Base-by-base conservation (phyloP, 2,888 invertebrate genomes). In the Sinodicranocentrus sp. region DNA sequence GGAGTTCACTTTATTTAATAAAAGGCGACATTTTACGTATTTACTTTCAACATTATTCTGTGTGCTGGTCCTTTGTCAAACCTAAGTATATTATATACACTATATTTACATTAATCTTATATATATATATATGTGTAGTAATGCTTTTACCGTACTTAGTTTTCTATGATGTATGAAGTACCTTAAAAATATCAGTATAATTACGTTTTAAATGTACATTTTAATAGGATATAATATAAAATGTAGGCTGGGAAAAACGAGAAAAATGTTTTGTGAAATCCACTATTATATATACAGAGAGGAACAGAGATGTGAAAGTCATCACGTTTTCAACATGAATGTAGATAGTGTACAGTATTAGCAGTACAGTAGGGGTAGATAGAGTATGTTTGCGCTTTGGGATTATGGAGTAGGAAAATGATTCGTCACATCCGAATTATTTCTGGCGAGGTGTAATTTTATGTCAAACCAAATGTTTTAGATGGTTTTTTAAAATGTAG, bases 21-120 rank as follows among this genome's bases (percentile, higher is more conserved):
- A 44, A 21, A 65, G 23, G 17, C 28, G 73, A 59, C 59, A 82
- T 57, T 71, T 59, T 65, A 65, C 54, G 39, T 82, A 73, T 73
- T 80, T 73, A 85, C 82, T 83, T 80, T 85, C 78, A 79, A 73
- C 76, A 72, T 82, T 78, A 83, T 85, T 80, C 83, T 83, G 85
- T 85, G 85, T 85, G 85, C 85, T 85, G 85, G 85, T 85, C 85
- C 44, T 83, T 85, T 85, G 85, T 85, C 83, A 85, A 70, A 85
- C 85, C 85, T 85, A 85, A 85, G 83, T 83, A 85, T 76, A 63
- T 71, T 48, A 71, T 71, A 59, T 71, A 70, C 23, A 78, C 2
- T 25, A 26, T 25, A 59, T 23, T 26, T 61, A 61, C 61, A 65
- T 65, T n/a, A 39, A 23, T 65, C 13, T 1, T n/a, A n/a, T 52